Evolutionary conservation across 2,888 invertebrate species (phyloP).

Genomic region (Tholera decimalis): DNA sequence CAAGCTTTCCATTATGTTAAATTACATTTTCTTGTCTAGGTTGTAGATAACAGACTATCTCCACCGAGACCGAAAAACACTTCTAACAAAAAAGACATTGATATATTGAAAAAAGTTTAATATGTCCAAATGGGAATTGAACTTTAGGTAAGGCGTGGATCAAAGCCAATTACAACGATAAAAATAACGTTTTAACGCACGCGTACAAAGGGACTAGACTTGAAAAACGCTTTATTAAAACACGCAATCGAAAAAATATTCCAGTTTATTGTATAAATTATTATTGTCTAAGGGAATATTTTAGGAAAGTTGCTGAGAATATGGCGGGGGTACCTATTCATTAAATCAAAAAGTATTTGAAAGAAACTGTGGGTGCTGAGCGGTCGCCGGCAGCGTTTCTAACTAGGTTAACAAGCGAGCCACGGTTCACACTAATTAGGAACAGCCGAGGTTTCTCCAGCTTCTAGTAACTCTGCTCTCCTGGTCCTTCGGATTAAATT

Average conservation of each 20-base stretch:
- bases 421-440: constrained; percentile 75
- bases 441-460: constrained; percentile 64
- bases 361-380: constrained; percentile 66
- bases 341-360: constrained; percentile 72
- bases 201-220: constrained; percentile 21
- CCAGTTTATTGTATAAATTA: constrained; percentile 14
- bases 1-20: constrained; percentile 17
- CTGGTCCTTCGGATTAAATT: constrained; percentile 62
- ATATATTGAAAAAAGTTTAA: constrained; percentile 46
- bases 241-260: constrained; percentile 4
- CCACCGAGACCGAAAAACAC: constrained; percentile 17
- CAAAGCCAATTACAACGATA: constrained; percentile 38
- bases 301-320: constrained; percentile 41
- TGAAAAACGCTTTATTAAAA: constrained; percentile 22
- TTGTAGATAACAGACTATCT: constrained; percentile 26
- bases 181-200: constrained; percentile 34
- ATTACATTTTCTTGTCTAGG: constrained; percentile 36
- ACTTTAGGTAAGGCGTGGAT: constrained; percentile 21
- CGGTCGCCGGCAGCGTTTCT: constrained; percentile 66
- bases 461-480: constrained; percentile 68
- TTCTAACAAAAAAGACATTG: constrained; percentile 33
- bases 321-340: constrained; percentile 64
- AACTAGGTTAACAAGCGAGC: constrained; percentile 80
- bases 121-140: constrained; percentile 39
- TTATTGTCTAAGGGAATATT: constrained; percentile 22